phyloP scores from a whole-genome alignment of 2,797 vertebrate genomes.

The Antennarius maculatus region DNA sequence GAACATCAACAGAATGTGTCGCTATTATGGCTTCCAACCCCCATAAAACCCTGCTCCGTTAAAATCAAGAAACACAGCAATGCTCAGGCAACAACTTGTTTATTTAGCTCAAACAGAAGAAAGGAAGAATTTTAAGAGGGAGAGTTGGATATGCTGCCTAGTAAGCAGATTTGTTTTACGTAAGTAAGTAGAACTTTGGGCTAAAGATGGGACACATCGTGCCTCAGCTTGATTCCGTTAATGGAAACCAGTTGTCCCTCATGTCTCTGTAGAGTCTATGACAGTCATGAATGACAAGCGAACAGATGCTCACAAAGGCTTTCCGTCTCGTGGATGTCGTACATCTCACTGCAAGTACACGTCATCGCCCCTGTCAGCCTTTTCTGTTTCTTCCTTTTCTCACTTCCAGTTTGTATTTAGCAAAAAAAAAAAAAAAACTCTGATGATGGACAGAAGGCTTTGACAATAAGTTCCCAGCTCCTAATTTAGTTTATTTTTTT shows the following conservation, averaged over 20 bases:
- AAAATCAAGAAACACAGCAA: slow-evolving; percentile 7
- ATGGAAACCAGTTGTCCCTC: slow-evolving; percentile 56
- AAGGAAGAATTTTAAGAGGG: slow-evolving; percentile 7
- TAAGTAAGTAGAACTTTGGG: slow-evolving; percentile 8
- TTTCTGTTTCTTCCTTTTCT: slow-evolving; percentile 9
- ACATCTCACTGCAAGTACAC: slow-evolving; percentile 57
- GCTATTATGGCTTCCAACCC: background rate
- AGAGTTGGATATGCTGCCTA: background rate
- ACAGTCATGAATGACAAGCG: slow-evolving; percentile 24
- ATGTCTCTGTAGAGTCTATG: slow-evolving; percentile 3
- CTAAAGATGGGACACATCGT: slow-evolving; percentile 28
- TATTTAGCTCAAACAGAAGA: background rate
- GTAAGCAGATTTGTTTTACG: slow-evolving; percentile 3
- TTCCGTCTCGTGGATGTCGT: slow-evolving; percentile 46
- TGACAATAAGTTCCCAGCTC: slow-evolving; percentile 3
- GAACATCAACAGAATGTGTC: background rate
- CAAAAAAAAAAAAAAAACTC: slow-evolving; percentile 5
- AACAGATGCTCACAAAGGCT: slow-evolving; percentile 65
- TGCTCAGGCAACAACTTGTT: background rate
- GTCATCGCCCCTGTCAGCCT: slow-evolving; percentile 47
- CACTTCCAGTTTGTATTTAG: slow-evolving; percentile 14
- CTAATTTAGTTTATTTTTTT: background rate
- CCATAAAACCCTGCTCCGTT: slow-evolving; percentile 14
- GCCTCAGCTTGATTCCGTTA: slow-evolving; percentile 40
- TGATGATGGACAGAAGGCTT: background rate